Percentiles rank a stretch among this genome's conserved stretches.
These are phyloP conservation scores for Chaetops frenatus DNA, from an alignment of 2,113 vertebrate species.

Conservation along the genomic window DNA sequence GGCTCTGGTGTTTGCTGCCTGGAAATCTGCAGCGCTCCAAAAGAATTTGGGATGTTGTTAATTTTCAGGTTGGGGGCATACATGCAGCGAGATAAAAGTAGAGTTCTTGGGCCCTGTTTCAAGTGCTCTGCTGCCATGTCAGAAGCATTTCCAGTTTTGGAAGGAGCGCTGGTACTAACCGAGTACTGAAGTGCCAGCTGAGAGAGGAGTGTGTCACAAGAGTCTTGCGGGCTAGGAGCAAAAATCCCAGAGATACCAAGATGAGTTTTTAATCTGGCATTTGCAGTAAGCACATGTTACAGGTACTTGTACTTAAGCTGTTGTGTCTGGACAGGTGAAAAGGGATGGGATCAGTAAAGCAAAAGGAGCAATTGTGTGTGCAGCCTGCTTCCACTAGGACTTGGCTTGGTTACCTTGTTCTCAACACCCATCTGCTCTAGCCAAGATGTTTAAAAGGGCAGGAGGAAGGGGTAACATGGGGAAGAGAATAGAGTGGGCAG, in stretches of 20 bases:
- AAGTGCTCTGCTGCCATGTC: background rate
- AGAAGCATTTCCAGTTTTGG: background rate
- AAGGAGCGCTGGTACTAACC: background rate
- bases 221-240: background rate
- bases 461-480: background rate
- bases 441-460: background rate
- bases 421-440: background rate
- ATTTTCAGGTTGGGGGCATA: background rate
- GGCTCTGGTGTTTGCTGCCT: background rate
- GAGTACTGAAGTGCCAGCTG: background rate
- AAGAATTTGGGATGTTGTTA: background rate
- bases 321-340: background rate
- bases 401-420: background rate
- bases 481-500: background rate
- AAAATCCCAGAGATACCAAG: background rate
- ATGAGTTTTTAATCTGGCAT: background rate
- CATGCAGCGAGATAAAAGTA: background rate
- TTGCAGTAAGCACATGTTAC: background rate
- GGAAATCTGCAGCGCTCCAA: background rate
- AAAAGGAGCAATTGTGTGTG: background rate
- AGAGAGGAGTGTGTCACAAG: background rate
- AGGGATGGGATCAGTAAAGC: background rate
- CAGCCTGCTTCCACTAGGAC: background rate
- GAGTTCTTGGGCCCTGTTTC: accelerated
- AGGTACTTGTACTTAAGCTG: background rate